Evolutionary conservation across 2,113 vertebrate genomes (phyloP).

Genomic region (Haemorhous mexicanus): DNA sequence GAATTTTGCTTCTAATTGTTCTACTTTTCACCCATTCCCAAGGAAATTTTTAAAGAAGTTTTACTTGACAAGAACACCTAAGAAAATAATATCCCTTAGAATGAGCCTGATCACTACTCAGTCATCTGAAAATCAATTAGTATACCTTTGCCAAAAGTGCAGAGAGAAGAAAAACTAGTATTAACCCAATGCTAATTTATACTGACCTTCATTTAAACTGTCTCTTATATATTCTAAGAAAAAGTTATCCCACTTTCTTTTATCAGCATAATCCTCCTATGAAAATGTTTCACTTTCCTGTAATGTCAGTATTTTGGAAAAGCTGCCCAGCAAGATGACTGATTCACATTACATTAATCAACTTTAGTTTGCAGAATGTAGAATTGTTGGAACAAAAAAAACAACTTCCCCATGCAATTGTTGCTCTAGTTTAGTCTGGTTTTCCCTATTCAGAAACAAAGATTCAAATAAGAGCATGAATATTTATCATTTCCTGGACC

Average conservation of each 20-base stretch:
- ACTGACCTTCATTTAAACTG: not conserved
- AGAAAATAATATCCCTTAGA: not conserved
- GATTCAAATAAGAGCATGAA: not conserved
- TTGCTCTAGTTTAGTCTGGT: not conserved
- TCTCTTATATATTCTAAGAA: not conserved
- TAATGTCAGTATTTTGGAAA: not conserved
- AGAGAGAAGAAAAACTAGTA: not conserved
- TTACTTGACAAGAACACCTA: not conserved
- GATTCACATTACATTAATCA: not conserved
- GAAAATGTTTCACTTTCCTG: not conserved
- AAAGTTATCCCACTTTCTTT: not conserved
- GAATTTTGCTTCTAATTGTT: not conserved
- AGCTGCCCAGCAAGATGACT: not conserved
- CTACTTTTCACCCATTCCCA: not conserved
- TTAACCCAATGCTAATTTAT: not conserved
- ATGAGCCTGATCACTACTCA: not conserved
- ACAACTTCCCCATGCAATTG: not conserved
- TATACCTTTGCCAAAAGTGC: not conserved
- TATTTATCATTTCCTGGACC: not conserved
- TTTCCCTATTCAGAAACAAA: not conserved
- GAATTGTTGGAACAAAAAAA: not conserved
- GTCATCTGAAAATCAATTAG: not conserved
- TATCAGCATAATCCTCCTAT: not conserved
- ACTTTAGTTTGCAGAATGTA: not conserved
- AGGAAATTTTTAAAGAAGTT: not conserved